A percentile compares a stretch with the other conserved stretches of the same genome.
phyloP scores from a whole-genome alignment of 2,888 invertebrate genomes.

The Hirtodrosophila histrioides region DNA sequence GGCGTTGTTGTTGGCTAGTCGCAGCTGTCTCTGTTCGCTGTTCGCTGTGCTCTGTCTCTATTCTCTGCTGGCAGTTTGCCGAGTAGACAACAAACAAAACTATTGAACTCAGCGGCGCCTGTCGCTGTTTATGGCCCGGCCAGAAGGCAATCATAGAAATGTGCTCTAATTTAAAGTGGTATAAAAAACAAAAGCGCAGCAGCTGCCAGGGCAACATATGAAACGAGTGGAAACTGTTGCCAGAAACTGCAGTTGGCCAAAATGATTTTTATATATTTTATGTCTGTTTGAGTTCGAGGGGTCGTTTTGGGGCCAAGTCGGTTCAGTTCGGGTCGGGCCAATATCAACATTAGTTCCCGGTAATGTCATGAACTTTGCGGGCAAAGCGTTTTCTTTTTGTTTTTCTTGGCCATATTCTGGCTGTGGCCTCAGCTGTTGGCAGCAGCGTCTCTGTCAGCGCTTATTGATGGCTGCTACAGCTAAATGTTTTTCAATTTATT shows the following conservation, averaged over 20 bases:
- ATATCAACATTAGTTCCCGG: constrained; percentile 75
- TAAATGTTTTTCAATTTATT: constrained; percentile 80
- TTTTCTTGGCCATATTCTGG: constrained; percentile 2
- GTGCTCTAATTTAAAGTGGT: constrained; percentile 77
- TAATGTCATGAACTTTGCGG: constrained; percentile 73
- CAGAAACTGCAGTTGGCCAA: constrained; percentile 70
- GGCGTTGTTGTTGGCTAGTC: constrained; percentile 31
- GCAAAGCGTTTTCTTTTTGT: constrained; percentile 10
- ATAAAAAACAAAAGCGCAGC: constrained; percentile 55
- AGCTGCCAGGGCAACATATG: constrained; percentile 65
- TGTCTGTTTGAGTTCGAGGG: constrained; percentile 66
- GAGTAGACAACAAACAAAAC: constrained; percentile 75
- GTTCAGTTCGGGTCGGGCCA: constrained; percentile 45
- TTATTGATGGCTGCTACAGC: constrained; percentile 73
- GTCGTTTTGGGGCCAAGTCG: constrained; percentile 19
- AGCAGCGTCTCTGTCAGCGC: constrained; percentile 76
- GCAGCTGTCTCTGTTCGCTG: constrained; percentile 42
- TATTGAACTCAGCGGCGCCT: constrained; percentile 75
- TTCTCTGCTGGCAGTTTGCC: constrained; percentile 65
- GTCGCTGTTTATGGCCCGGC: constrained; percentile 67
- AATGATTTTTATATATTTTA: constrained; percentile 66
- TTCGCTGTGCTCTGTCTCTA: constrained; percentile 26
- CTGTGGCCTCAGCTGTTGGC: constrained; percentile 71
- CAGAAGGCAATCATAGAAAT: constrained; percentile 75
- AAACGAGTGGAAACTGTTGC: constrained; percentile 46